Evolutionary conservation across 1,140 invertebrate species (phyloP), one percentile per base, ranked within the genome.

Genomic region (Pissodes strobi): DNA sequence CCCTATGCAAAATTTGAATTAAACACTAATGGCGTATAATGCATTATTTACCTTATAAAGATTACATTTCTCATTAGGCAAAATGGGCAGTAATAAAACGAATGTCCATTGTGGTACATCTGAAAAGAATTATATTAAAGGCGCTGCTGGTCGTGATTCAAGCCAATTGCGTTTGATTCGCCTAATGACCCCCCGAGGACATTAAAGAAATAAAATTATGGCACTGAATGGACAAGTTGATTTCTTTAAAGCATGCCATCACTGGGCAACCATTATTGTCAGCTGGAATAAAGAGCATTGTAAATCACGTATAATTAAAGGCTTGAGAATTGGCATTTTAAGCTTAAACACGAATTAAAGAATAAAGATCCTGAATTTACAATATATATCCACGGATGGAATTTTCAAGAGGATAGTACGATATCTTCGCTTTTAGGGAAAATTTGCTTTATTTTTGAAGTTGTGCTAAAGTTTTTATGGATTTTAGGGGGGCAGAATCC

Each of bases 161-260:
- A 39, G 34, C 34, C 51, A 55, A 55, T 55, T 55, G 51, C 30
- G 22, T 21, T 39, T 55, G 15, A 55, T 55, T 55, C 34, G 30
- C 34, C 37, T 55, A 55, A 55, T 55, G 51, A 55, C 34, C 51
- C 51, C 51, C 51, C 17, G 18, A 38, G 51, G 51, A 27, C 37
- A 55, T 39, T 39, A 22, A 55, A 55, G 51, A 55, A 55, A 37
- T 55, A 39, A 55, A 55, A 55, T 55, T 55, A 55, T 55, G 34
- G 51, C 30, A 55, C 25, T 22, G 15, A 55, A 55, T 55, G 51
- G 34, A n/a, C 19, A 13, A 55, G 34, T 55, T 55, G 34, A 55
- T 55, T 55, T 39, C 51, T 21, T 37, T 55, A 38, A 39, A 39
- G 37, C 51, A 55, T 55, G 51, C 30, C 51, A 39, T 38, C 25